Base-by-base conservation (phyloP, 2,888 invertebrate genomes). In the Lissocephala sabroskyi region DNA sequence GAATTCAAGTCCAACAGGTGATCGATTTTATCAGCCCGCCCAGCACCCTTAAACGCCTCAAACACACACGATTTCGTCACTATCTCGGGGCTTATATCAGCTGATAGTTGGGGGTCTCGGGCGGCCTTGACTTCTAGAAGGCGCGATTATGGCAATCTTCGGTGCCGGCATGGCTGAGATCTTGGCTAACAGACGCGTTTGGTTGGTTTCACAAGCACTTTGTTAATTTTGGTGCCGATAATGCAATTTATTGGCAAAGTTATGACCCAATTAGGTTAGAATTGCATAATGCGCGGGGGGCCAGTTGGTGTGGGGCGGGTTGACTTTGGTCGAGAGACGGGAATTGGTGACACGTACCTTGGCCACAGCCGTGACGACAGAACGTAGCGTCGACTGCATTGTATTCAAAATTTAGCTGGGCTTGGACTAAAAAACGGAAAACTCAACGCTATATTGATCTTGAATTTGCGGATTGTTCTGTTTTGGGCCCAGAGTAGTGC, bases 231-330 rank as follows among this genome's bases (percentile, higher is more conserved):
- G 3, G n/a, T 11, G 9, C 6, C 30, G 11, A 4, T n/a, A 37
- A 37, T 37, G 10, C 37, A 37, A 16, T 37, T 11, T 37, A 37
- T 18, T 37, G 18, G 18, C n/a, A 19, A 37, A 18, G 37, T 37
- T 37, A 19, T 37, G 37, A 37, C 37, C 37, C 37, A 19, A 37
- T 40, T 23, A 47, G 73, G 77, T 65, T 63, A 58, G 70, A 71
- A 76, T 81, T 81, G 81, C 81, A 81, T 81, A 81, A 81, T 75
- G 60, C 51, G 14, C n/a, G n/a, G n/a, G n/a, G n/a, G n/a, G n/a
- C n/a, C n/a, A n/a, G n/a, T n/a, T n/a, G n/a, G n/a, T n/a, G n/a
- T n/a, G n/a, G n/a, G n/a, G n/a, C n/a, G n/a, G n/a, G n/a, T n/a
- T n/a, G n/a, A n/a, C n/a, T n/a, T n/a, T n/a, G n/a, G n/a, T n/a